A percentile compares a stretch with the other conserved stretches of the same genome.
phyloP scores from a whole-genome alignment of 2,113 vertebrate species.

The Mobula hypostoma region DNA sequence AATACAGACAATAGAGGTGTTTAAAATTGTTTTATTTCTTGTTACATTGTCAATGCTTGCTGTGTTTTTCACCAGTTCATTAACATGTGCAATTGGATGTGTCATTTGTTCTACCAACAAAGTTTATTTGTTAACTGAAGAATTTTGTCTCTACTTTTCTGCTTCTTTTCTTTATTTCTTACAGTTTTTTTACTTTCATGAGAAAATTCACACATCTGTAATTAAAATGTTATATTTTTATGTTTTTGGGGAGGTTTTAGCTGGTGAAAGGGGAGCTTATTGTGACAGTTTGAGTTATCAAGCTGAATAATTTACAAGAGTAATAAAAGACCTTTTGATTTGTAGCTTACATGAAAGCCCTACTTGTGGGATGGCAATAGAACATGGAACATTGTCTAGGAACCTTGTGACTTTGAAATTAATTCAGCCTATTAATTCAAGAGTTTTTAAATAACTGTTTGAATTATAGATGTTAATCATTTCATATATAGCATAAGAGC shows the following conservation, averaged over 20 bases:
- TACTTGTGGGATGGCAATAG: not conserved
- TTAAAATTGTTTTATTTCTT: not conserved
- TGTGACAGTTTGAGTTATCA: constrained; percentile 5
- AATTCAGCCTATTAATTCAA: constrained; percentile 13
- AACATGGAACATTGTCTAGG: not conserved
- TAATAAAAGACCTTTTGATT: constrained; percentile 18
- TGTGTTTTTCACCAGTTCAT: not conserved
- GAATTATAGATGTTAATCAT: not conserved
- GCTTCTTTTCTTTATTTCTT: not conserved
- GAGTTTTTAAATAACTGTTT: constrained; percentile 15
- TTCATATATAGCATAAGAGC: not conserved
- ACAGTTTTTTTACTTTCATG: not conserved
- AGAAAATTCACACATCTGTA: constrained; percentile 28
- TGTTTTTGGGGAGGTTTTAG: constrained; percentile 2
- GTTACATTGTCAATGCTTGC: not conserved
- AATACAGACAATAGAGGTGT: not conserved
- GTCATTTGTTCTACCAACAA: not conserved
- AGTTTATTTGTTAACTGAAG: constrained; percentile 20
- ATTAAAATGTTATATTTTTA: constrained; percentile 25
- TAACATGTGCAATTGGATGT: constrained; percentile 8
- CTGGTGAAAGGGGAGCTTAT: constrained; percentile 1
- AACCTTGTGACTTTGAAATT: constrained; percentile 4
- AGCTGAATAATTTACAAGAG: not conserved
- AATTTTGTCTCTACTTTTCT: not conserved
- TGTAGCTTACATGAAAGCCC: not conserved